Percentiles rank a stretch among this genome's conserved stretches.
Conservation (phyloP, 2,888 invertebrate genomes). For the Mystacides longicornis region DNA sequence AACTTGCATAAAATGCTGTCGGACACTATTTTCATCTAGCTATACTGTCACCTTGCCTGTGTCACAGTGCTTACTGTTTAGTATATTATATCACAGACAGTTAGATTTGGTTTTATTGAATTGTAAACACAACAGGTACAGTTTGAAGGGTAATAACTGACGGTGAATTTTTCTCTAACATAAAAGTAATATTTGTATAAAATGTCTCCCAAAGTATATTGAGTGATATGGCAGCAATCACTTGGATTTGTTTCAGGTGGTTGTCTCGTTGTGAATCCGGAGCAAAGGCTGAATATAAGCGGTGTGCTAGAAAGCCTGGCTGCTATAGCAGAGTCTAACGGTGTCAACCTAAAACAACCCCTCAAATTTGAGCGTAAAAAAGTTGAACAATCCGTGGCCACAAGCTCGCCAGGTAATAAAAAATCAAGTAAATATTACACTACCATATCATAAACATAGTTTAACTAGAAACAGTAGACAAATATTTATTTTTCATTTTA, state of each 20-base stretch:
- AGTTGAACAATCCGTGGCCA: conserved; percentile 55
- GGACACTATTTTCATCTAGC: too few species aligned
- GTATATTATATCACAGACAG: too few species aligned
- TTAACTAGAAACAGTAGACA: conserved; percentile 8
- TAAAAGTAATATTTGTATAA: too few species aligned
- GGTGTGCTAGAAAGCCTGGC: conserved; percentile 79
- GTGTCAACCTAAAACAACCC: conserved; percentile 74
- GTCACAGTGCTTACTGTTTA: too few species aligned
- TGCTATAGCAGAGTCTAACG: conserved; percentile 80
- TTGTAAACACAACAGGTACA: too few species aligned
- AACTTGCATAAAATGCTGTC: too few species aligned
- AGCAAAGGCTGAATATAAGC: conserved; percentile 68
- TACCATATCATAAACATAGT: conserved; percentile 44
- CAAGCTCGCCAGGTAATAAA: conserved; percentile 55
- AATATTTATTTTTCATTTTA: conserved; percentile 8
- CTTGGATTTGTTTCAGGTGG: conserved; percentile 47
- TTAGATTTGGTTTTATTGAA: too few species aligned
- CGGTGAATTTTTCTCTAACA: too few species aligned
- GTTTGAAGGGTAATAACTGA: too few species aligned
- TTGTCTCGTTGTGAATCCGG: conserved; percentile 76
- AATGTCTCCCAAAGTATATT: too few species aligned
- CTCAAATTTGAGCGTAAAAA: conserved; percentile 60
- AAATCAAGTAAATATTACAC: conserved; percentile 56
- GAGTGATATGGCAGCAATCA: conserved; percentile 7
- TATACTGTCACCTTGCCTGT: too few species aligned